Conservation (phyloP, 2,113 vertebrate genomes). For the Eonycteris spelaea region DNA sequence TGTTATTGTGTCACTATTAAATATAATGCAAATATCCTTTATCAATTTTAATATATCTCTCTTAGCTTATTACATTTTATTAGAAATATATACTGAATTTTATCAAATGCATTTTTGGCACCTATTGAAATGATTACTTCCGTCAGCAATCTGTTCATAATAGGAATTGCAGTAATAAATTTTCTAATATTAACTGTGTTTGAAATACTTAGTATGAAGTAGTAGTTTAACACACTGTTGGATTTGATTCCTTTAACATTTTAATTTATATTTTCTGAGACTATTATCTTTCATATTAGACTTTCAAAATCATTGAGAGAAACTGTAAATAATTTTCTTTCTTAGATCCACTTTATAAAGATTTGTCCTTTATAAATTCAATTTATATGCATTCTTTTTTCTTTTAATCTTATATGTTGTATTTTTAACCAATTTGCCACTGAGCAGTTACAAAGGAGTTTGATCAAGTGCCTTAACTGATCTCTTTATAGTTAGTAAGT, state of each 20-base stretch:
- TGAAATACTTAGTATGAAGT: not conserved
- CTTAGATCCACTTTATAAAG: not conserved
- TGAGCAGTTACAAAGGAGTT: not conserved
- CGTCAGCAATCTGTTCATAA: not conserved
- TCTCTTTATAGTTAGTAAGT: not conserved
- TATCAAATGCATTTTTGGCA: not conserved
- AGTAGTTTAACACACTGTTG: not conserved
- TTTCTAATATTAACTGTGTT: not conserved
- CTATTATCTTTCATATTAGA: conserved; percentile 27
- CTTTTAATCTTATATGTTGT: not conserved
- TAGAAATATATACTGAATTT: not conserved
- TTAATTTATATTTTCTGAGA: conserved; percentile 34
- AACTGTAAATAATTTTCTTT: not conserved
- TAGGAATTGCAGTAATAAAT: not conserved
- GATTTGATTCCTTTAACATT: conserved; percentile 27
- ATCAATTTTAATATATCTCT: not conserved
- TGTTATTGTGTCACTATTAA: not conserved
- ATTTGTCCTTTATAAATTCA: not conserved
- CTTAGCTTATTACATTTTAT: not conserved
- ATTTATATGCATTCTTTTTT: conserved; percentile 5
- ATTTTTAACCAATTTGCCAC: conserved; percentile 2
- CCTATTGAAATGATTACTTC: not conserved
- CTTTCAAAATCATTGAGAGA: conserved; percentile 24
- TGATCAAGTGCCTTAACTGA: not conserved
- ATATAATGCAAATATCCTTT: not conserved